Conservation (phyloP, 2,113 vertebrate species). For the Rhinolophus ferrumequinum region DNA sequence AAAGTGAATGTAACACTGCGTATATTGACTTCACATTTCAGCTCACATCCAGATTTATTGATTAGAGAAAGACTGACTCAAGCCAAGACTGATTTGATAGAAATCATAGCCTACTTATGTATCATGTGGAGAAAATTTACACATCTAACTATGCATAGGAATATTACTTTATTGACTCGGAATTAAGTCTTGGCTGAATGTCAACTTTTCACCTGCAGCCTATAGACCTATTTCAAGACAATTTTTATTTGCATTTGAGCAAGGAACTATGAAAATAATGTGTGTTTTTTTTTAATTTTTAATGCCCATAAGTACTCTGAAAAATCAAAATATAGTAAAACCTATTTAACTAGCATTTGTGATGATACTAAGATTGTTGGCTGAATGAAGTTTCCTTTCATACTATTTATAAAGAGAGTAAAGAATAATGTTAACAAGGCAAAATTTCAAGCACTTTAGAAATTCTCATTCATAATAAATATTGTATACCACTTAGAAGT, state of each 20-base stretch:
- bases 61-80: slow-evolving; percentile 72
- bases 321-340: slow-evolving; percentile 45
- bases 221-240: neutral
- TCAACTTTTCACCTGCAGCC: slow-evolving; percentile 59
- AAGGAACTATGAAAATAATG: slow-evolving; percentile 12
- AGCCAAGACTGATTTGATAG: slow-evolving; percentile 74
- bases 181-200: slow-evolving; percentile 69
- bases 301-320: slow-evolving; percentile 37
- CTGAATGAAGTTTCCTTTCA: slow-evolving; percentile 11
- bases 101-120: slow-evolving; percentile 73
- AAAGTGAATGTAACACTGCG: slow-evolving; percentile 64
- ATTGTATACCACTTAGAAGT: slow-evolving; percentile 26
- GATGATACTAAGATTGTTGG: slow-evolving; percentile 15
- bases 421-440: neutral
- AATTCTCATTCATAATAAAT: slow-evolving; percentile 29
- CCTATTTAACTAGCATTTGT: neutral
- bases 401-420: slow-evolving; percentile 33
- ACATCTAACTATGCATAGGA: slow-evolving; percentile 62
- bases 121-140: slow-evolving; percentile 77
- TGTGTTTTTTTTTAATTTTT: neutral
- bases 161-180: slow-evolving; percentile 75
- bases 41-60: slow-evolving; percentile 73
- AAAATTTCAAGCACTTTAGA: slow-evolving; percentile 4
- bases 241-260: slow-evolving; percentile 57
- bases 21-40: slow-evolving; percentile 78